phyloP scores from a whole-genome alignment of 2,797 vertebrate genomes.

The Phoebastria nigripes region DNA sequence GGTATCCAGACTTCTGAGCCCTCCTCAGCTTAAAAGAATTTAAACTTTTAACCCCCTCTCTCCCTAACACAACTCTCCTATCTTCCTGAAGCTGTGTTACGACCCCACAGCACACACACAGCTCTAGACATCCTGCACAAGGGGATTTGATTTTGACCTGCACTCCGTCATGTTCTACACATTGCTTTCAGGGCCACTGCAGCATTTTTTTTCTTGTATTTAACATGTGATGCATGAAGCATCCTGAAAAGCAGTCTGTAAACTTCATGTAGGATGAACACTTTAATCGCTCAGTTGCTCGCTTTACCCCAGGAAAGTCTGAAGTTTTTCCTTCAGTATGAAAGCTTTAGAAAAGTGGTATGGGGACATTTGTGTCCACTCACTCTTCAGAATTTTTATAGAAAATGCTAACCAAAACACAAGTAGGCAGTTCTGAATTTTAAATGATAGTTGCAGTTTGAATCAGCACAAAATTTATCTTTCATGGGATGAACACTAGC shows the following conservation, averaged over 20 bases:
- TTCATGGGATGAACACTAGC: neutral
- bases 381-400: neutral
- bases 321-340: neutral
- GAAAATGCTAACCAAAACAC: neutral
- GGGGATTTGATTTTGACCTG: neutral
- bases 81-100: neutral
- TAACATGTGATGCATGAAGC: neutral
- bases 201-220: neutral
- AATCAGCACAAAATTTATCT: neutral
- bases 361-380: neutral
- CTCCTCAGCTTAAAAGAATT: neutral
- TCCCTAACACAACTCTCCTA: neutral
- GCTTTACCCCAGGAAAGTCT: neutral
- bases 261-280: neutral
- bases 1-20: neutral
- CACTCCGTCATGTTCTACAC: neutral
- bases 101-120: neutral
- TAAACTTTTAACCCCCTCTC: neutral
- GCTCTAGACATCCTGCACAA: neutral
- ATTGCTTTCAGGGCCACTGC: neutral
- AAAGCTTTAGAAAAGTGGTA: neutral
- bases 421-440: neutral
- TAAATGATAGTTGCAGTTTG: neutral
- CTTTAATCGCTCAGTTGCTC: rapidly evolving
- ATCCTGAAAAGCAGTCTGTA: neutral